Base-by-base conservation (phyloP, 2,113 vertebrate species). In the Platysteira castanea region DNA sequence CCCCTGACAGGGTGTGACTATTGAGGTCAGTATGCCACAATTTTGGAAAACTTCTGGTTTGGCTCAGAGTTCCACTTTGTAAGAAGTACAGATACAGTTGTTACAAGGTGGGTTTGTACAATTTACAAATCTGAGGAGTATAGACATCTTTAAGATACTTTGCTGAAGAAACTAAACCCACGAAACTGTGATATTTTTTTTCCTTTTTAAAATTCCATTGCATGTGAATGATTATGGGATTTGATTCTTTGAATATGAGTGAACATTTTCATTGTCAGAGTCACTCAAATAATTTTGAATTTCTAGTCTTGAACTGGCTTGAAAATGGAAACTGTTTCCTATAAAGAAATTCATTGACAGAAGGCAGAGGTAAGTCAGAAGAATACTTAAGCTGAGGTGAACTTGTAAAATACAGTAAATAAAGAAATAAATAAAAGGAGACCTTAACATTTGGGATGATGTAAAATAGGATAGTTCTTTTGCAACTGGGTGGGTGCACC, bases 401-500 rank as follows among this genome's bases (percentile, higher is more conserved):
- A 77, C 39, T 30, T 73, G 50, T 71, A 30, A 84, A 93, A 81
- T 65, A 22, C 5, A 67, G 28, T 50, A 73, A 91, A 68, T 39
- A 47, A 50, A 75, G 6, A 81, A 73, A 28, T 26, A 67, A 60
- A 44, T 33, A 56, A 68, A 79, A 56, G 7, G 71, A 76, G 8
- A 44, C n/a, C 17, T 63, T 70, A 20, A 53, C 42, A 49, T 82
- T 31, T n/a, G 33, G 21, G 11, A 10, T 92, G 3, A 21, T 70
- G 20, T 17, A 27, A 88, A 90, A 22, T 65, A 75, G 30, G 15
- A 18, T 59, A 9, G 15, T 75, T 89, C 24, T 84, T 78, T 63
- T n/a, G 16, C 13, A 41, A 0, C 31, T 42, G 53, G n/a, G 6
- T 31, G 35, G 59, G 18, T 90, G 42, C 0, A 0, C 33, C 50